Base-by-base conservation (phyloP, 2,113 vertebrate species). In the Rhegmatorhina hoffmannsi region DNA sequence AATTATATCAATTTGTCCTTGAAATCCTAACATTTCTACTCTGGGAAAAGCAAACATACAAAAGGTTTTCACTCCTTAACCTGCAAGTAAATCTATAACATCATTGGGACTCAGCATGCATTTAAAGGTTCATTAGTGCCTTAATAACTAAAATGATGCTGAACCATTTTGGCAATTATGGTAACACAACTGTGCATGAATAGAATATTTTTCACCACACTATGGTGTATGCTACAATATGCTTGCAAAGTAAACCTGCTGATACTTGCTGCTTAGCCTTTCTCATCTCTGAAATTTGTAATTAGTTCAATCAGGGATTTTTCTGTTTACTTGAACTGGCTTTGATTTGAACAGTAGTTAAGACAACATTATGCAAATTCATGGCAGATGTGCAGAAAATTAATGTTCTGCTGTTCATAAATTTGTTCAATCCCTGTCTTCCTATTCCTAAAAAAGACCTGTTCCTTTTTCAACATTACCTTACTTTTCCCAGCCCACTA, bases 81-180 rank as follows among this genome's bases (percentile, higher is more conserved):
- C 66, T 76, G 44, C 40, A 60, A 73, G 44, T 81, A 72, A 91
- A 80, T 87, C 52, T 78, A 11, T 72, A 93, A 67, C 38, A 84
- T 91, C 84, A 82, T 0, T 92, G 52, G 49, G 40, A 92, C 80
- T 91, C 53, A 4, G 44, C 56, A 76, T 52, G 69, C 5, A 0
- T 96, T 90, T 89, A 82, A 95, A 76, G 25, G 69, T 91, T 94
- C 91, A 82, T 89, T 94, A 94, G 77, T 75, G 58, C 49, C 58
- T 90, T 95, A 95, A 90, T 88, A 96, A 93, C 59, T 84, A 34
- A 96, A 95, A 93, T 75, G 40, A 87, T 84, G 62, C 59, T 20
- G 33, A 96, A 63, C 49, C 47, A 90, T 96, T 96, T 94, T 84
- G 80, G 68, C 72, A 96, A 90, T 96, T 94, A 95, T 14, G 52